Conservation (phyloP, 2,113 vertebrate species). For the Ctenomys sociabilis region DNA sequence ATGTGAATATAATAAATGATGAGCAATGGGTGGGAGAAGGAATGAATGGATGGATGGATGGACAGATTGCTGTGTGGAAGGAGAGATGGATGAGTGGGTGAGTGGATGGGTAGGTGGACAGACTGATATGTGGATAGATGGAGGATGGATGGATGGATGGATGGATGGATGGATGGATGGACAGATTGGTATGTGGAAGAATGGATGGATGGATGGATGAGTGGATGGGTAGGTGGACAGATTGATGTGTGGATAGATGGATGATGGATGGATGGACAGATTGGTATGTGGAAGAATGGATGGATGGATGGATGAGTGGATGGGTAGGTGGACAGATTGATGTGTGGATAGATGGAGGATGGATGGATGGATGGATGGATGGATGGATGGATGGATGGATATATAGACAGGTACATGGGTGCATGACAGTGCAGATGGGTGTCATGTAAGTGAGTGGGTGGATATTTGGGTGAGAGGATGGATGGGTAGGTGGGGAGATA, state of each 20-base stretch:
- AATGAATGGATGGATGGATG: not conserved
- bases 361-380: not conserved
- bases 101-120: not conserved
- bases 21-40: not conserved
- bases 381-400: not conserved
- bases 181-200: too few relatives aligned
- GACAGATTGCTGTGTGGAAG: not conserved
- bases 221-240: accelerated
- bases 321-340: not conserved
- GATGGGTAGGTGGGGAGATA: not conserved
- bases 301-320: not conserved
- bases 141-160: not conserved
- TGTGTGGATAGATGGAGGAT: not conserved
- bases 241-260: too few relatives aligned
- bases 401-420: not conserved
- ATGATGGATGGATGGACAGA: not conserved
- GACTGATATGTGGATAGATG: not conserved
- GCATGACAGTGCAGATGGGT: accelerated
- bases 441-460: not conserved
- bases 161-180: not conserved
- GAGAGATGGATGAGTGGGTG: not conserved
- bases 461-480: not conserved
- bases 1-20: not conserved
- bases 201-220: not conserved
- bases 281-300: not conserved